Evolutionary conservation across 2,113 vertebrate species (phyloP).

Genomic region (Bettongia penicillata): DNA sequence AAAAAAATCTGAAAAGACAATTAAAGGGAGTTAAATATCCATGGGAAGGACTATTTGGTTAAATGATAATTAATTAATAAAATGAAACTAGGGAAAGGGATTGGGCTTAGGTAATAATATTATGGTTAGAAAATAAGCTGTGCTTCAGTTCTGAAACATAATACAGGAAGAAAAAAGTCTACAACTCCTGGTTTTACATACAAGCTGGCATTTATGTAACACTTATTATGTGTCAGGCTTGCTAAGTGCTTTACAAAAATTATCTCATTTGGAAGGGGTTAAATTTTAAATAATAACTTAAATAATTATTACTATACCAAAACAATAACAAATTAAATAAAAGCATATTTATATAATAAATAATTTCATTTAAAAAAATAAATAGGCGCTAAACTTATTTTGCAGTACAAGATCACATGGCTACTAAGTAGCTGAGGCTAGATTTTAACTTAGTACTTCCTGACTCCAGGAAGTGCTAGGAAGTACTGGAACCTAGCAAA

Average conservation of each 20-base stretch:
- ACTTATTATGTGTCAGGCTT: not conserved
- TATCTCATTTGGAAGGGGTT: not conserved
- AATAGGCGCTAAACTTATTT: not conserved
- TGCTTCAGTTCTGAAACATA: not conserved
- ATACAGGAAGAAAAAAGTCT: not conserved
- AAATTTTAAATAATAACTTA: not conserved
- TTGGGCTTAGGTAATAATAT: not conserved
- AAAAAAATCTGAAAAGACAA: slow-evolving; percentile 24
- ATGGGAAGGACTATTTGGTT: not conserved
- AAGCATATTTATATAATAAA: too few species aligned
- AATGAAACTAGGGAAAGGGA: not conserved
- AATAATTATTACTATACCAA: too few species aligned
- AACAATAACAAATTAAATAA: too few species aligned
- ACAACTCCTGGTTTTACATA: rapidly evolving
- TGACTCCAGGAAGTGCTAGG: not conserved
- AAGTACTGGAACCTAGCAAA: not conserved
- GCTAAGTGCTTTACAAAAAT: not conserved
- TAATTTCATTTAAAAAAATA: too few species aligned
- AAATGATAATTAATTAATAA: not conserved
- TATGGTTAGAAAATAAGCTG: not conserved
- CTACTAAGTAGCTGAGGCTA: not conserved
- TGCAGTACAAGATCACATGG: not conserved
- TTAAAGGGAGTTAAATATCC: not conserved
- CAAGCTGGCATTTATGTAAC: not conserved
- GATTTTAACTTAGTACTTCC: not conserved